Percentiles rank a stretch among this genome's conserved stretches.
Conservation (phyloP, 2,888 invertebrate species). For the Eilema sororculum region DNA sequence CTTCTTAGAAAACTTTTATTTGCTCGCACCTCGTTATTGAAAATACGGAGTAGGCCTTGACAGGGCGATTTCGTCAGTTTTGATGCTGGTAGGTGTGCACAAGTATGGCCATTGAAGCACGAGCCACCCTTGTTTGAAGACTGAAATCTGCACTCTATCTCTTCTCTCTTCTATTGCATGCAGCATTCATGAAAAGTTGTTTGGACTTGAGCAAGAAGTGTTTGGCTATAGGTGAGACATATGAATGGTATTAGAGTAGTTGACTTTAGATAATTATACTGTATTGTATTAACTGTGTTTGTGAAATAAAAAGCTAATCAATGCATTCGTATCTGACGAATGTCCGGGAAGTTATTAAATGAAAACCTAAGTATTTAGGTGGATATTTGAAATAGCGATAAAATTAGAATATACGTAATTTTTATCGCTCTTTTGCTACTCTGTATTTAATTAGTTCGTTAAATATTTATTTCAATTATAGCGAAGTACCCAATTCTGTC, state of each 20-base stretch:
- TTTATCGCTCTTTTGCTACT: neutral
- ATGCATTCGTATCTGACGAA: neutral
- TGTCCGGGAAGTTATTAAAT: neutral
- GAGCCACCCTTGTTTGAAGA: conserved; percentile 58
- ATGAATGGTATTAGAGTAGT: conserved; percentile 43
- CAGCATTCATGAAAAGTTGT: conserved; percentile 93
- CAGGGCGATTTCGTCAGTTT: conserved; percentile 29
- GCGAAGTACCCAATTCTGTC: too few relatives aligned
- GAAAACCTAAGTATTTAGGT: neutral
- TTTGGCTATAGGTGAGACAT: conserved; percentile 90
- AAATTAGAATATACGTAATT: neutral
- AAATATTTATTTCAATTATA: neutral
- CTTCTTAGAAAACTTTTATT: neutral
- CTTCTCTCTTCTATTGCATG: conserved; percentile 89
- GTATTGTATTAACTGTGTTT: neutral
- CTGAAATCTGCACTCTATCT: conserved; percentile 81
- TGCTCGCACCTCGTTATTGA: neutral
- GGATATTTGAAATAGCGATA: too few relatives aligned
- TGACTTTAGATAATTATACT: conserved; percentile 5
- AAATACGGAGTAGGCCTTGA: conserved; percentile 15
- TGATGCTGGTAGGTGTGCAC: conserved; percentile 51
- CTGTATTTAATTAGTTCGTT: neutral
- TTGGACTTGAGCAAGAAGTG: conserved; percentile 93
- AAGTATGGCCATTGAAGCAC: conserved; percentile 60
- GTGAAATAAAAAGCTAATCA: neutral